These are phyloP conservation scores for Leptinotarsa haldemani DNA, from an alignment of 2,888 invertebrate species.

Conservation along the genomic window DNA sequence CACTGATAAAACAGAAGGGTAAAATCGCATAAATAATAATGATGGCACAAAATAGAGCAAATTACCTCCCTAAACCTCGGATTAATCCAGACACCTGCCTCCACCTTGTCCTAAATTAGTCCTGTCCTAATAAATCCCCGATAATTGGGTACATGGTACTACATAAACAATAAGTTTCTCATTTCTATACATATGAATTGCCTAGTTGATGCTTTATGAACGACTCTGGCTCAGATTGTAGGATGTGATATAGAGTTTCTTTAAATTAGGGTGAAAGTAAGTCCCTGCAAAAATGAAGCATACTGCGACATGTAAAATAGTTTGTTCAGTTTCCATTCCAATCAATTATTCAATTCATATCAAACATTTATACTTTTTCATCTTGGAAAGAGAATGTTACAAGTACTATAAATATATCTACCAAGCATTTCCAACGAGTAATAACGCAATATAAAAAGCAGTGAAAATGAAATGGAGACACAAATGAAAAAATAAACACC, in stretches of 20 bases:
- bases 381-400: too few relatives aligned
- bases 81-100: conserved; percentile 62
- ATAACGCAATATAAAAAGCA: too few relatives aligned
- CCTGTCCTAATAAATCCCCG: conserved; percentile 64
- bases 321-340: too few relatives aligned
- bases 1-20: conserved; percentile 31
- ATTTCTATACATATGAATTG: conserved; percentile 55
- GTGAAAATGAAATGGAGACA: too few relatives aligned
- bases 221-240: conserved; percentile 5
- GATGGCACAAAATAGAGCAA: conserved; percentile 52
- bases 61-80: conserved; percentile 59
- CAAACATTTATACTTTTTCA: too few relatives aligned
- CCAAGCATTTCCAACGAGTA: too few relatives aligned
- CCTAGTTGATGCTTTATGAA: conserved; percentile 37
- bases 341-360: too few relatives aligned
- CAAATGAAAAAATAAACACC: too few relatives aligned
- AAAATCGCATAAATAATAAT: conserved; percentile 53
- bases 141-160: conserved; percentile 63
- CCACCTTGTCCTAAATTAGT: conserved; percentile 63
- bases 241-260: not conserved
- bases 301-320: not conserved
- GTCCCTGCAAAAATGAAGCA: not conserved
- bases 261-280: not conserved
- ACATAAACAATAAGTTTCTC: conserved; percentile 62
- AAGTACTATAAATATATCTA: too few relatives aligned